phyloP scores from a whole-genome alignment of 1,140 invertebrate genomes.

The Oryzaephilus surinamensis region DNA sequence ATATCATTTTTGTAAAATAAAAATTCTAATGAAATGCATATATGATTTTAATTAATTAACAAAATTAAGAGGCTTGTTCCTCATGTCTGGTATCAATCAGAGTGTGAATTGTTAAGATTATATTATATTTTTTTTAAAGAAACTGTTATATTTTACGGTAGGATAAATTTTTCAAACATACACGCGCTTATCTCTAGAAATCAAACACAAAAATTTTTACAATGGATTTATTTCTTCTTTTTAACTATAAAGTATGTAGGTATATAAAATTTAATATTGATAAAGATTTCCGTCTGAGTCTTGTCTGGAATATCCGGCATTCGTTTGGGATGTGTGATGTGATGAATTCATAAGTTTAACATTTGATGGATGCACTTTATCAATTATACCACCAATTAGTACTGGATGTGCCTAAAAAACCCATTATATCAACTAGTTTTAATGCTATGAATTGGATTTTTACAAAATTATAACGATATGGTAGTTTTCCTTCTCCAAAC shows the following conservation, averaged over 20 bases:
- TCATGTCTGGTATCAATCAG: constrained; percentile 17
- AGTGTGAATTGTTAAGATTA: constrained; percentile 22
- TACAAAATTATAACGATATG: no score
- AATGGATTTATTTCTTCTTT: no score
- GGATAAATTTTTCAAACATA: no score
- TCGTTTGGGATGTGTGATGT: constrained; percentile 52
- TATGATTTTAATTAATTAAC: constrained; percentile 9
- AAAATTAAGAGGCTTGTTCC: constrained; percentile 8
- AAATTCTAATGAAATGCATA: no score
- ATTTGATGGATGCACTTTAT: constrained; percentile 46
- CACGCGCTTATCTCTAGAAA: no score
- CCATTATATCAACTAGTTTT: background rate
- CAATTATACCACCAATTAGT: constrained; percentile 44
- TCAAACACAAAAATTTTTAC: no score
- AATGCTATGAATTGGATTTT: no score
- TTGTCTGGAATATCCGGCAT: constrained; percentile 54
- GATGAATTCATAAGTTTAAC: constrained; percentile 56
- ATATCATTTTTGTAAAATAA: no score
- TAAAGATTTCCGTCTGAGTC: constrained; percentile 42
- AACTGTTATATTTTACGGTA: constrained; percentile 11
- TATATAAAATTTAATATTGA: no score
- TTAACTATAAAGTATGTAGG: no score
- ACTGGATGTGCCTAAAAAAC: constrained; percentile 42
- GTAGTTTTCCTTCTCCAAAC: no score
- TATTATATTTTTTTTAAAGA: no score